These are phyloP conservation scores for Troides oblongomaculatus DNA, from an alignment of 2,888 invertebrate species.

Conservation along the genomic window DNA sequence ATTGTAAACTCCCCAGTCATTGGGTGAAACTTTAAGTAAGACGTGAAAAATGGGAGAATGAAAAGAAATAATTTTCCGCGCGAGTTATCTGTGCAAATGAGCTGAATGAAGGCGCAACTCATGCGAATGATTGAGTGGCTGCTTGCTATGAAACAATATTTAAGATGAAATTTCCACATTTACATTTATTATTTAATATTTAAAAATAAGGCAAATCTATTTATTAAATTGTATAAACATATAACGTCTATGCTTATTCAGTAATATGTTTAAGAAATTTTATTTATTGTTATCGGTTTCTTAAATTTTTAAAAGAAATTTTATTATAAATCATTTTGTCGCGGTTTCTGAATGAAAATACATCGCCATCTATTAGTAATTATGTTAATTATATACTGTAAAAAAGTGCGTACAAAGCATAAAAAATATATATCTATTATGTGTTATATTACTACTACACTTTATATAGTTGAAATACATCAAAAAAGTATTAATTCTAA, in stretches of 20 bases:
- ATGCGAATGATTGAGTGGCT: conserved; percentile 76
- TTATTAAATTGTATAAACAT: background rate
- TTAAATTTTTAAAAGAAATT: background rate
- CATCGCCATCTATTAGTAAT: background rate
- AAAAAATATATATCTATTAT: no score
- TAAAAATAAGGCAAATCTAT: background rate
- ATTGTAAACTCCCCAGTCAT: conserved; percentile 55
- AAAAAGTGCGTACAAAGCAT: no score
- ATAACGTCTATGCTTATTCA: no score
- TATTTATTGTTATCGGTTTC: no score
- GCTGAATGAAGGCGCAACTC: conserved; percentile 73
- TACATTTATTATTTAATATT: background rate
- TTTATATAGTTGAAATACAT: no score
- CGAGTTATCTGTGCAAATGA: conserved; percentile 79
- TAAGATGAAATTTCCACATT: conserved; percentile 42
- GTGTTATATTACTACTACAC: no score
- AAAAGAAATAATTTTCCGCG: conserved; percentile 81
- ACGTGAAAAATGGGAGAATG: conserved; percentile 77
- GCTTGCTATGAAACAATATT: conserved; percentile 68
- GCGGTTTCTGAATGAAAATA: background rate
- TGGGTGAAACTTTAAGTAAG: conserved; percentile 73
- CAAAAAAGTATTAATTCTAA: no score
- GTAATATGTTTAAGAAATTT: no score
- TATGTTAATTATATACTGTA: background rate
- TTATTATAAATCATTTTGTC: background rate